Conservation (phyloP, 2,888 invertebrate genomes). For the Linnaemya vulpina region DNA sequence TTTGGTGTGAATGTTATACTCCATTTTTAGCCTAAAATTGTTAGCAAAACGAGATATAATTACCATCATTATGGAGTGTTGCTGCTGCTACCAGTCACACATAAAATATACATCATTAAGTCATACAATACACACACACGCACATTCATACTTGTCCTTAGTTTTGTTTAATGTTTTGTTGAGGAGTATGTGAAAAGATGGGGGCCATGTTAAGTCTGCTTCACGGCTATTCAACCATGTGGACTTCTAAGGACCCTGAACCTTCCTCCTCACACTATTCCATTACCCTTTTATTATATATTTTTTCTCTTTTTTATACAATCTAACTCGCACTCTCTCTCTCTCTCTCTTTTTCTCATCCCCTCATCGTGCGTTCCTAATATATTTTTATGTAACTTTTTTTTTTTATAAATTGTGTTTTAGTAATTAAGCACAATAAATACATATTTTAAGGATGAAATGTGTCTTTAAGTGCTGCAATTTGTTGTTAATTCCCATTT, state of each 20-base stretch:
- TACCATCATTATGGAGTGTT: slow-evolving; percentile 82
- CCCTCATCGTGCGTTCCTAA: neutral
- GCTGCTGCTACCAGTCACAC: slow-evolving; percentile 73
- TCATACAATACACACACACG: slow-evolving; percentile 32
- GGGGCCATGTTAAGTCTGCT: slow-evolving; percentile 18
- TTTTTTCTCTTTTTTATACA: neutral
- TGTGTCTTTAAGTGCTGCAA: slow-evolving; percentile 74
- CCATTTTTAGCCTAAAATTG: slow-evolving; percentile 77
- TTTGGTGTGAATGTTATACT: slow-evolving; percentile 44
- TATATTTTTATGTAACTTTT: no score
- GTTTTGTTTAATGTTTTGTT: neutral
- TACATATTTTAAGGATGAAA: slow-evolving; percentile 69
- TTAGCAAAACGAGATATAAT: slow-evolving; percentile 82
- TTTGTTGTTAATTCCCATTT: slow-evolving; percentile 58
- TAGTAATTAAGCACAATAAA: slow-evolving; percentile 60
- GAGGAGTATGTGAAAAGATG: neutral
- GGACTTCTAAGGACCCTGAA: slow-evolving; percentile 10
- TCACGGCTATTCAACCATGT: slow-evolving; percentile 2
- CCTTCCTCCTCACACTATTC: neutral
- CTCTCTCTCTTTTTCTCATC: neutral
- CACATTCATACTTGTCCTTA: neutral
- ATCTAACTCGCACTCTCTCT: slow-evolving; percentile 1
- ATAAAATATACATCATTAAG: slow-evolving; percentile 49
- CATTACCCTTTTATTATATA: slow-evolving; percentile 4
- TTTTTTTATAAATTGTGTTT: slow-evolving; percentile 28